Evolutionary conservation across 2,888 invertebrate species (phyloP), one percentile per base, ranked within the genome.

Genomic region (Leptothorax acervorum): DNA sequence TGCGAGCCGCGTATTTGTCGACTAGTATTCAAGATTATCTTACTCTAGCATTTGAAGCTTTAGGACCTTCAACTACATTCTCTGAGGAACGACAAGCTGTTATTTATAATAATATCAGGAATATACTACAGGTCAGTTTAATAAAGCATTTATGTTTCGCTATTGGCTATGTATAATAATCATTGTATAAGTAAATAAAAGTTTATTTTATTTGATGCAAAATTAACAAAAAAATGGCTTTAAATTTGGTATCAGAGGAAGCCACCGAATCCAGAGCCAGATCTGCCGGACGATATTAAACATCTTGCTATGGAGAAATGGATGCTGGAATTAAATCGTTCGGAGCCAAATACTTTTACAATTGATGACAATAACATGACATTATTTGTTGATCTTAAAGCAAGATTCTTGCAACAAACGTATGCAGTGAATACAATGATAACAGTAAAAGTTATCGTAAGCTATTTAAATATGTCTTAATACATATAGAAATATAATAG

Each of bases 1-100:
- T 99, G 70, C 97, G 97, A 90, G 98, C 97, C 95, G 98, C 98
- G 12, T 97, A 97, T 93, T 95, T 99, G 57, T 97, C 98, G n/a
- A 98, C 97, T 28, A 97, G 96, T 93, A 95, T 97, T 85, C 97
- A 97, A 93, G 98, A 98, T 93, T 98, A 98, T 93, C 95, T 98
- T 68, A 96, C 96, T 81, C 95, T 97, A 73, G 96, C 97, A 71
- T 95, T 98, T 85, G 98, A 98, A 95, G 96, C 97, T 81, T 95
- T 97, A n/a, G 96, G 96, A 45, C 96, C 96, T 91, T 95, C 96
- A 86, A 96, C 96, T 68, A 95, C 95, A 88, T 96, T 96, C 92
- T 95, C 96, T 88, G 95, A 95, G 83, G 96, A 97, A 91, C 96
- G 97, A 90, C 97, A 97, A 93, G 96, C 96, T 74, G 95, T 96